A percentile compares a stretch with the other conserved stretches of the same genome.
phyloP scores from a whole-genome alignment of 2,797 vertebrate species.

The Odontamblyopus rebecca region DNA sequence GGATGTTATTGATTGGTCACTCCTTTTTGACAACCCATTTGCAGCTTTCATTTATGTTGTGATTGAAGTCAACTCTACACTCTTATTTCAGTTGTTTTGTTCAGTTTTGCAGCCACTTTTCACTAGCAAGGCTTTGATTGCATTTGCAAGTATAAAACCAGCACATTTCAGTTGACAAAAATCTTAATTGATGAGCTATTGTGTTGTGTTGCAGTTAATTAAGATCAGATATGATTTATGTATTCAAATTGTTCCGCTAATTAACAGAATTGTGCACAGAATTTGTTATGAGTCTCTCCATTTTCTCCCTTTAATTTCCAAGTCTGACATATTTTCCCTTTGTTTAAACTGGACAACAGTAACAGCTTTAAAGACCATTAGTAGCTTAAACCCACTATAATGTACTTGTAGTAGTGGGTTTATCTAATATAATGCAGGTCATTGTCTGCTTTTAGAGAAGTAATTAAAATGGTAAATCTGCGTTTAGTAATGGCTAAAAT shows the following conservation, averaged over 20 bases:
- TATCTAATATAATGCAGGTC: neutral
- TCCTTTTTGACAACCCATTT: conserved; percentile 15
- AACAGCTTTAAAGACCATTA: too few relatives aligned
- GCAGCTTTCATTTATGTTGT: conserved; percentile 1
- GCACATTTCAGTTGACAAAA: neutral
- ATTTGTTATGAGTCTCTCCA: neutral
- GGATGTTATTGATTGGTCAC: conserved; percentile 38
- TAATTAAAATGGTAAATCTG: neutral
- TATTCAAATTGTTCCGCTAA: neutral
- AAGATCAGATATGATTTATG: neutral
- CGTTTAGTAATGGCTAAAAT: neutral
- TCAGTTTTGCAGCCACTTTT: neutral
- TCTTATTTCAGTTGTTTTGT: neutral
- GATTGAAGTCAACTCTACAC: neutral
- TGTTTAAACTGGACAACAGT: too few relatives aligned
- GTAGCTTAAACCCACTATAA: neutral
- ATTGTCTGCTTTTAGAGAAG: neutral
- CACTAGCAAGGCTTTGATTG: neutral
- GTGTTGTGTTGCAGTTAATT: neutral
- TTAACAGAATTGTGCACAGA: neutral
- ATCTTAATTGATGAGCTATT: neutral
- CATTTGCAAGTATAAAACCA: conserved; percentile 1
- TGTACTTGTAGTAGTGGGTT: neutral
- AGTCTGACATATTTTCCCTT: too few relatives aligned
- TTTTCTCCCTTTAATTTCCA: too few relatives aligned